Conservation (phyloP, 2,113 vertebrate species). For the Lonchura striata region DNA sequence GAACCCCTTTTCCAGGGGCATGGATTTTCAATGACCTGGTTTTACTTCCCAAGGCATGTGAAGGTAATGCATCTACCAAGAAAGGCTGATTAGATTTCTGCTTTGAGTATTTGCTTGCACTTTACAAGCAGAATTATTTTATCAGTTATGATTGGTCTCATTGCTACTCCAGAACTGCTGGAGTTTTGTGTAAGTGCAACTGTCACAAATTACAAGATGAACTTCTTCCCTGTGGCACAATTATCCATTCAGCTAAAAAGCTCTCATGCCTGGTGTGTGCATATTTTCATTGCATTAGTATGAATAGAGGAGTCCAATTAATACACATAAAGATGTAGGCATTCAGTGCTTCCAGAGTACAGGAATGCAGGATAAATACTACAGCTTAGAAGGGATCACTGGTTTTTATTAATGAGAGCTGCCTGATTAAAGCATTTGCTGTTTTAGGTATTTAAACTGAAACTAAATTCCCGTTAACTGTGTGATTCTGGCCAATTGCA, state of each 20-base stretch:
- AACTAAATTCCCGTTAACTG: background rate
- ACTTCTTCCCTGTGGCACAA: background rate
- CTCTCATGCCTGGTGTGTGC: background rate
- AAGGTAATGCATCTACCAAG: background rate
- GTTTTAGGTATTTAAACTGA: background rate
- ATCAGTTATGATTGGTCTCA: background rate
- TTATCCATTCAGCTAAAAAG: background rate
- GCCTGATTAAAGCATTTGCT: background rate
- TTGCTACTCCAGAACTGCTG: background rate
- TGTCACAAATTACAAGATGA: background rate
- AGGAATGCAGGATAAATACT: background rate
- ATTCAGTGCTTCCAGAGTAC: background rate
- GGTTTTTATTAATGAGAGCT: background rate
- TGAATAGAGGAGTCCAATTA: background rate
- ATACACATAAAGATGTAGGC: background rate
- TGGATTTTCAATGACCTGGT: background rate
- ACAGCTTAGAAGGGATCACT: background rate
- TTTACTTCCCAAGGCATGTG: background rate
- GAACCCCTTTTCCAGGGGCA: background rate
- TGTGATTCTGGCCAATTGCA: background rate
- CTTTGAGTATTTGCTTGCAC: background rate
- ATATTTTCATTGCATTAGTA: background rate
- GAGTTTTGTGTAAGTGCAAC: background rate
- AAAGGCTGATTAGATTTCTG: background rate
- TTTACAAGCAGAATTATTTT: background rate